Base-by-base conservation (phyloP, 2,113 vertebrate genomes). In the Cheilinus undulatus region DNA sequence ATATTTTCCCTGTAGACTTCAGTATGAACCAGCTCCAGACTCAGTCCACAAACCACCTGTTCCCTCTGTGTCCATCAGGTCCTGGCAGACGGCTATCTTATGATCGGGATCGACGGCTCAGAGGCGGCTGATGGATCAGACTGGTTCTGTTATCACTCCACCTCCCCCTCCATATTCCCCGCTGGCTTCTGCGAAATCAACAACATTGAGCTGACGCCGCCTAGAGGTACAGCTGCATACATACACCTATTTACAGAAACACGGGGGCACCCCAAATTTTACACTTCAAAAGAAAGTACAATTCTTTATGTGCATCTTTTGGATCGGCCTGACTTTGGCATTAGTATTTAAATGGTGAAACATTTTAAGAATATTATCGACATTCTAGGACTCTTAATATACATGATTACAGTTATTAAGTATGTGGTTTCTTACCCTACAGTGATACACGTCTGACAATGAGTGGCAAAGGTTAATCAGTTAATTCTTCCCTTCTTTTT, bases 131-230 rank as follows among this genome's bases (percentile, higher is more conserved):
- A 99, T 71, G 97, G 97, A 10, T 99, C 97, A 15, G 97, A 99
- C 92, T 99, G 97, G 97, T 99, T 99, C 94, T 99, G 97, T 90
- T 98, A 98, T 71, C 97, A 98, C 92, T 95, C 95, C 87, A 95
- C 94, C 65, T 98, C 97, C 56, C 97, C 97, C 85, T 99, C 97
- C 87, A 95, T 98, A 93, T 99, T 98, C 91, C 97, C 97, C 69
- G 96, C 96, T 72, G 97, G 97, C 84, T 99, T 99, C 94, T 99
- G 97, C 94, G 97, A 98, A 95, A 99, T 99, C 94, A 99, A 99
- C 92, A 94, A 88, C 92, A 99, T 99, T 84, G 96, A 98, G 90
- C 93, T 98, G 88, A 98, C 97, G 64, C 96, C 97, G 63, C 97
- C 97, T 66, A 94, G 97, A 97, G 97, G 97, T 98, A 94, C 7